A percentile compares a stretch with the other conserved stretches of the same genome.
These are phyloP conservation scores for Tineola bisselliella DNA, from an alignment of 2,888 invertebrate genomes.

Conservation along the genomic window DNA sequence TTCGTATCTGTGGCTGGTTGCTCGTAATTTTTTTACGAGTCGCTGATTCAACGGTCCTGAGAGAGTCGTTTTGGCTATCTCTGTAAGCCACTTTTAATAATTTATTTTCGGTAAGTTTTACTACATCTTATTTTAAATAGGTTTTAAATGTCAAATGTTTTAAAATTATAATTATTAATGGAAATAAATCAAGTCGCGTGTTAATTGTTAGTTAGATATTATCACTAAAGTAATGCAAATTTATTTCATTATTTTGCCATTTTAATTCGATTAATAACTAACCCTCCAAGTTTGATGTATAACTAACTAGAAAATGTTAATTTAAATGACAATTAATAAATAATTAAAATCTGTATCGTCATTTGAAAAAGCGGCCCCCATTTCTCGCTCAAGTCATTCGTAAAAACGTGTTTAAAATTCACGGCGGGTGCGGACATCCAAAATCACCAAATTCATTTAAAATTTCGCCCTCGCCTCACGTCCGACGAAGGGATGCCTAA, in stretches of 20 bases:
- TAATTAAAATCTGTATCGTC: neutral
- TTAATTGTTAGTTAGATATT: too few relatives aligned
- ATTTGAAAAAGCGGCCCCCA: neutral
- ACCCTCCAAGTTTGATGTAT: too few relatives aligned
- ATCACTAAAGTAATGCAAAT: too few relatives aligned
- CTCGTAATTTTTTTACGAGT: constrained; percentile 19
- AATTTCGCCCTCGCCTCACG: neutral
- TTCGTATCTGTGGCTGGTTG: constrained; percentile 16
- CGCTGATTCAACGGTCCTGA: constrained; percentile 18
- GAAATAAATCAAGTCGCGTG: too few relatives aligned
- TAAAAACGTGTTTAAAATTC: neutral
- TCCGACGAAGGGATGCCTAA: neutral
- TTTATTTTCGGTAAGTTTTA: neutral
- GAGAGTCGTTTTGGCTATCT: constrained; percentile 24
- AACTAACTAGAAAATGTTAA: neutral
- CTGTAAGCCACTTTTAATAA: constrained; percentile 3
- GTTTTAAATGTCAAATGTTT: too few relatives aligned
- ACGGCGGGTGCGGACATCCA: neutral
- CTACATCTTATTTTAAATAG: neutral
- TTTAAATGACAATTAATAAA: neutral
- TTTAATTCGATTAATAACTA: too few relatives aligned
- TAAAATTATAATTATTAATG: too few relatives aligned
- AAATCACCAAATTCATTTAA: constrained; percentile 8
- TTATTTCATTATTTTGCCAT: too few relatives aligned
- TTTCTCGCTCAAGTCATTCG: neutral